Conservation (phyloP, 2,797 vertebrate genomes). For the Gouania willdenowi region DNA sequence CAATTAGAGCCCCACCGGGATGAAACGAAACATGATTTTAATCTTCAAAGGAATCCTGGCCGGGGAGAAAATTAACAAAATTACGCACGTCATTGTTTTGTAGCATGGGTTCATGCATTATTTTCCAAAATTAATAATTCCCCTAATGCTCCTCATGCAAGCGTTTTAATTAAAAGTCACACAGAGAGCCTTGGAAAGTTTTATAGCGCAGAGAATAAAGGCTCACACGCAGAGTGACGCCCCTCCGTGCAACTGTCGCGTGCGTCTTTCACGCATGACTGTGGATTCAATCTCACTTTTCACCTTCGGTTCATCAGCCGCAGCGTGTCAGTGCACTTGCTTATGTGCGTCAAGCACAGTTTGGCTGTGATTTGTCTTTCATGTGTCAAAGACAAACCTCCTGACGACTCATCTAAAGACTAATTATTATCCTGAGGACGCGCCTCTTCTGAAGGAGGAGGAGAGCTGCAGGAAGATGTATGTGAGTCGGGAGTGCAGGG, state of each 20-base stretch:
- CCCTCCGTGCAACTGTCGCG: constrained; percentile 16
- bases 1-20: constrained; percentile 78
- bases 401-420: constrained; percentile 28
- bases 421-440: constrained; percentile 60
- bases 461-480: constrained; percentile 44
- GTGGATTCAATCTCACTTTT: constrained; percentile 28
- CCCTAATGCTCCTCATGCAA: constrained; percentile 58
- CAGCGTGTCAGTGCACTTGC: not conserved
- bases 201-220: too few relatives aligned
- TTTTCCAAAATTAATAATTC: constrained; percentile 74
- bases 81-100: constrained; percentile 75
- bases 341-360: constrained; percentile 9
- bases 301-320: constrained; percentile 21
- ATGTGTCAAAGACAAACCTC: constrained; percentile 43
- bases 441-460: constrained; percentile 54
- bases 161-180: constrained; percentile 72
- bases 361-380: constrained; percentile 27
- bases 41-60: constrained; percentile 77
- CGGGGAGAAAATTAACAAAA: constrained; percentile 74
- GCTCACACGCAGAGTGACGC: not conserved
- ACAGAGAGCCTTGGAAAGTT: constrained; percentile 54
- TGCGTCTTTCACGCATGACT: constrained; percentile 8
- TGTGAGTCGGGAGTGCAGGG: too few relatives aligned
- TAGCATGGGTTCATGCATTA: constrained; percentile 70
- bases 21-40: constrained; percentile 76